A percentile compares a stretch with the other conserved stretches of the same genome.
These are phyloP conservation scores for Oncopodura yosiiana DNA, from an alignment of 1,140 invertebrate genomes.

Conservation along the genomic window DNA sequence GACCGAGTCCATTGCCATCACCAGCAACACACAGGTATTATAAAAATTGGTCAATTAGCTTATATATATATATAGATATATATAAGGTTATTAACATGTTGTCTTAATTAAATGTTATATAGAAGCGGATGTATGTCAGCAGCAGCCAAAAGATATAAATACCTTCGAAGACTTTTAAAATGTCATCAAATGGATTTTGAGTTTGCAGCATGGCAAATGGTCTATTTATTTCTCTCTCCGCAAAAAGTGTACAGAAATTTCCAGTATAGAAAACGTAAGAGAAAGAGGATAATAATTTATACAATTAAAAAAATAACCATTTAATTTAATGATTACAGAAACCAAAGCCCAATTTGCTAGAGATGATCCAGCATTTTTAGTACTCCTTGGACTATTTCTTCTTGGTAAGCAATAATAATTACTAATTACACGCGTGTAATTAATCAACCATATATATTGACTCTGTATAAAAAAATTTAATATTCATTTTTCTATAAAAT, in stretches of 20 bases:
- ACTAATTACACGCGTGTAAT: neutral
- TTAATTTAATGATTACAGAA: slow-evolving; percentile 54
- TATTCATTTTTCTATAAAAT: slow-evolving; percentile 36
- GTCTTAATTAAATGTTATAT: slow-evolving; percentile 29
- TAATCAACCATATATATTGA: neutral
- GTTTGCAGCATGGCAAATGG: slow-evolving; percentile 98
- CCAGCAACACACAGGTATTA: slow-evolving; percentile 44
- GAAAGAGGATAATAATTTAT: neutral
- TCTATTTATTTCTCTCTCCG: slow-evolving; percentile 87
- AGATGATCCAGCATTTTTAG: slow-evolving; percentile 97
- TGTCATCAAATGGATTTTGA: slow-evolving; percentile 99
- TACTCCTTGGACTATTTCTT: slow-evolving; percentile 77
- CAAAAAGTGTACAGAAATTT: slow-evolving; percentile 98
- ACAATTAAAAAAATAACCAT: slow-evolving; percentile 14
- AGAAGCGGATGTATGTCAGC: slow-evolving; percentile 67
- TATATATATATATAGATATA: slow-evolving; percentile 6
- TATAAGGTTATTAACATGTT: neutral
- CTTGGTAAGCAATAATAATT: slow-evolving; percentile 54
- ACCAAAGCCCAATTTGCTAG: slow-evolving; percentile 97
- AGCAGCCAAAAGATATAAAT: slow-evolving; percentile 85
- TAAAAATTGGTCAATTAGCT: neutral
- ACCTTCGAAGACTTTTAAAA: slow-evolving; percentile 78
- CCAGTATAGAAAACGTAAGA: slow-evolving; percentile 94
- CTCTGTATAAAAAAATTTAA: slow-evolving; percentile 11
- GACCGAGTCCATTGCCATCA: slow-evolving; percentile 41